Evolutionary conservation across 1,140 invertebrate species (phyloP).

Genomic region (Antheraea pernyi): DNA sequence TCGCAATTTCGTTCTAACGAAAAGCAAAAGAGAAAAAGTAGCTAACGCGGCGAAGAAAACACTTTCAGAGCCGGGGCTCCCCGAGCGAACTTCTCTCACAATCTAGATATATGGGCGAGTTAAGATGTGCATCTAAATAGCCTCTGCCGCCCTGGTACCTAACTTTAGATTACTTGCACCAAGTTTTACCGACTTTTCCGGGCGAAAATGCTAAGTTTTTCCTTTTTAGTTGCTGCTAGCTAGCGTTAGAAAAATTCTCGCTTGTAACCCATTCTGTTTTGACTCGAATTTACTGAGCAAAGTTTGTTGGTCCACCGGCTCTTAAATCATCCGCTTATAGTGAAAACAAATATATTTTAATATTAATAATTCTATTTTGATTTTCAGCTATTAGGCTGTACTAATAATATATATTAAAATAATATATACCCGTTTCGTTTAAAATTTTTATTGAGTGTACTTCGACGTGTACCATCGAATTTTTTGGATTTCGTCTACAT

Average conservation of each 20-base stretch:
- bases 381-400: not conserved
- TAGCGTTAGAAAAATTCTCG: conserved; percentile 52
- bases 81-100: conserved; percentile 40
- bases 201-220: conserved; percentile 50
- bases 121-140: conserved; percentile 78
- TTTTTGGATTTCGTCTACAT: too few relatives aligned
- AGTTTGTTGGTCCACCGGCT: conserved; percentile 40
- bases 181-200: conserved; percentile 58
- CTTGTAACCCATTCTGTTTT: conserved; percentile 59
- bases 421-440: too few relatives aligned
- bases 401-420: too few relatives aligned
- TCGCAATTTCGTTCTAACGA: conserved; percentile 39
- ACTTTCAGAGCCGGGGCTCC: not conserved
- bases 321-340: conserved; percentile 49
- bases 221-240: not conserved
- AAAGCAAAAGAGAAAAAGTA: conserved; percentile 34
- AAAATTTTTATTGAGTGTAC: too few relatives aligned
- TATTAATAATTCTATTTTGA: not conserved
- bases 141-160: conserved; percentile 65
- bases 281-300: conserved; percentile 62
- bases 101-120: conserved; percentile 75
- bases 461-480: too few relatives aligned
- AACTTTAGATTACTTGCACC: conserved; percentile 77
- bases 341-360: conserved; percentile 12
- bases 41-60: not conserved